phyloP scores from a whole-genome alignment of 1,140 invertebrate genomes.

The Trichonephila clavipes region DNA sequence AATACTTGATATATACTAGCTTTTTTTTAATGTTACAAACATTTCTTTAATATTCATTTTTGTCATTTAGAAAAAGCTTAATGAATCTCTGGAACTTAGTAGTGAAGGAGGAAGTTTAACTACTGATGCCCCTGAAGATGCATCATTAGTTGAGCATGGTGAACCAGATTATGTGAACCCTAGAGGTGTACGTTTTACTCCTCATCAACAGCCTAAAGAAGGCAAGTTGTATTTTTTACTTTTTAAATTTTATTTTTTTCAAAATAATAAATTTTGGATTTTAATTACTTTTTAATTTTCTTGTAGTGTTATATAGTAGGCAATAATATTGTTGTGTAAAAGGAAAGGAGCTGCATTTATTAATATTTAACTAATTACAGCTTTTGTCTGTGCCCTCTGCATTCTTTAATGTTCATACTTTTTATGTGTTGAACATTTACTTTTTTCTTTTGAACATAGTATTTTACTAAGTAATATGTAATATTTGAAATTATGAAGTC shows the following conservation, averaged over 20 bases:
- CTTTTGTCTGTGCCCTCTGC: too few species aligned
- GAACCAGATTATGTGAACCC: constrained; percentile 77
- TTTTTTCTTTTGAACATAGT: too few species aligned
- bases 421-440: too few species aligned
- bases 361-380: too few species aligned
- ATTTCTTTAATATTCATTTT: neutral
- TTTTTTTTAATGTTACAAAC: neutral
- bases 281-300: constrained; percentile 6
- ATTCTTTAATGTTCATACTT: too few species aligned
- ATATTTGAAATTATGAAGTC: too few species aligned
- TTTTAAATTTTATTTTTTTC: neutral
- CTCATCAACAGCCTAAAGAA: constrained; percentile 68
- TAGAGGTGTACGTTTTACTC: constrained; percentile 74
- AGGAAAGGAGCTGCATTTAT: too few species aligned
- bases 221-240: neutral
- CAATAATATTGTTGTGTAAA: too few species aligned
- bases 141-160: constrained; percentile 27
- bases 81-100: constrained; percentile 59
- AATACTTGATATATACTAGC: neutral
- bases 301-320: too few species aligned
- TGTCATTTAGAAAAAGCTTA: constrained; percentile 30
- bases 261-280: neutral
- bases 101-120: constrained; percentile 62
- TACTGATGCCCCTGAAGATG: constrained; percentile 57
- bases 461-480: too few species aligned